Base-by-base conservation (phyloP, 2,888 invertebrate genomes). In the Perdita meconis region DNA sequence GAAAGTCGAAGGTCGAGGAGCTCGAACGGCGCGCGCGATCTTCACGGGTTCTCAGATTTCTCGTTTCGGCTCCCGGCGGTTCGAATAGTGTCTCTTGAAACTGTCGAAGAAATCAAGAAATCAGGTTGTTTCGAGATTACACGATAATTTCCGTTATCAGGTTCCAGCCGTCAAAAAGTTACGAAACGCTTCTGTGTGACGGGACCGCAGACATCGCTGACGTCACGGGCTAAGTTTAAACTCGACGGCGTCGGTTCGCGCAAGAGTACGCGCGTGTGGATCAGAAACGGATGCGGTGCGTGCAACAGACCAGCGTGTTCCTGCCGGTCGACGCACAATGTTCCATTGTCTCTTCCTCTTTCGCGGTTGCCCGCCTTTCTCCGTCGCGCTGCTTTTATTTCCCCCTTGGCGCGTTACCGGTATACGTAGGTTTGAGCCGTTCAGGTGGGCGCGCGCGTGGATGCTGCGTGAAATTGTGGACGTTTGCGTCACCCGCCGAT, bases 201-300 rank as follows among this genome's bases (percentile, higher is more conserved):
- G 61, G 64, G 50, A 24, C 26, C 22, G 74, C 59, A 76, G 60
- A 63, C 66, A 55, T 64, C 75, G 50, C 78, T 89, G 89, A 89
- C 87, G 89, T 89, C 89, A 89, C 81, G 57, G 53, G 74, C 89
- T 89, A 89, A 86, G 86, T 89, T 88, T 89, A 89, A 89, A 88
- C 86, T 66, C 22, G 51, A n/a, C 24, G 13, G 19, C 44, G 34
- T 40, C 38, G 44, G 16, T 5, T 16, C 42, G 34, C 60, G 65
- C 47, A 70, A 72, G 78, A 79, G 77, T 73, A 70, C n/a, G n/a
- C n/a, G n/a, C n/a, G n/a, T n/a, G 77, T 84, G 82, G 87, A 88
- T 89, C 84, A 88, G 86, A 85, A 89, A 81, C 88, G 88, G 86
- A 89, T 87, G 86, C 82, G 72, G 63, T 80, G 76, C 82, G 81